phyloP scores from a whole-genome alignment of 1,140 invertebrate species.

The Triops cancriformis region DNA sequence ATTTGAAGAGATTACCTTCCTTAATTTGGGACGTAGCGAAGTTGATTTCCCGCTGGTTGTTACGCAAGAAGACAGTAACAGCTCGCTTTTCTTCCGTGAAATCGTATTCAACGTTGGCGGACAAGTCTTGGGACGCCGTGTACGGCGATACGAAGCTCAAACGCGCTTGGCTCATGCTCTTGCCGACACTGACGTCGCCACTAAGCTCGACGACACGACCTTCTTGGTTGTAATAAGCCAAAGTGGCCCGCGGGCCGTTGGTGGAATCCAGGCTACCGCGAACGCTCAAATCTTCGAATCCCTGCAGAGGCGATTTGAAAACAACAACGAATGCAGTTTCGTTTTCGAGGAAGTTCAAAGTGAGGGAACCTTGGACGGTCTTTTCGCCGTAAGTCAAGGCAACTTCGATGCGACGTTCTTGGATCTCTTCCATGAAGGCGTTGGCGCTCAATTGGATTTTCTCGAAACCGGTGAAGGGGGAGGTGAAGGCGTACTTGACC shows the following conservation, averaged over 20 bases:
- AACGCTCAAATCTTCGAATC: slow-evolving; percentile 23
- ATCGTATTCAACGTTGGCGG: slow-evolving; percentile 23
- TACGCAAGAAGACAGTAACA: slow-evolving; percentile 10
- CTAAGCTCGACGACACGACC: slow-evolving; percentile 14
- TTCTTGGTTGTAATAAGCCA: slow-evolving; percentile 16
- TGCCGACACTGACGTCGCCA: slow-evolving; percentile 3
- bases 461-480: slow-evolving; percentile 34
- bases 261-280: background rate
- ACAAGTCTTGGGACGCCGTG: background rate
- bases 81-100: background rate
- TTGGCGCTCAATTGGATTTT: slow-evolving; percentile 26
- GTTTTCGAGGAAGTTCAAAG: background rate
- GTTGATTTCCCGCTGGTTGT: background rate
- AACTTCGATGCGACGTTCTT: background rate
- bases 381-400: background rate
- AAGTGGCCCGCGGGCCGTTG: background rate
- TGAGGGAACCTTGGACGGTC: background rate
- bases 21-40: background rate
- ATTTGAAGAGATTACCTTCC: background rate
- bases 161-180: background rate
- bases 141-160: slow-evolving; percentile 21
- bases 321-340: background rate
- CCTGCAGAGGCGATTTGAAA: slow-evolving; percentile 24
- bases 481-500: slow-evolving; percentile 23
- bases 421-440: background rate